Conservation (phyloP, 2,113 vertebrate species). For the Labeo catla region DNA sequence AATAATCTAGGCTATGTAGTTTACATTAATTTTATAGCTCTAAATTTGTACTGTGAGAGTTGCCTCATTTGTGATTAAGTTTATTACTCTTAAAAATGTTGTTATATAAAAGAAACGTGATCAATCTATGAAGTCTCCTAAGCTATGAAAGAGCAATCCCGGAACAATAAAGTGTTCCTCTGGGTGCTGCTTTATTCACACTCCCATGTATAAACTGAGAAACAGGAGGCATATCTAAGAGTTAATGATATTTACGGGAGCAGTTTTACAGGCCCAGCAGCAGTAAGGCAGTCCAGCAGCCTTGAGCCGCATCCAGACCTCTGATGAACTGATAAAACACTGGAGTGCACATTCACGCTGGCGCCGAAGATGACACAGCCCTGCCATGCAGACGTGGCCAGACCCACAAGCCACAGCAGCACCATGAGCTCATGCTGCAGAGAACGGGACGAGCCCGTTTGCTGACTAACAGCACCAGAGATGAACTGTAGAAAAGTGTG, state of each 20-base stretch:
- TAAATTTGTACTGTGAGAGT: not conserved
- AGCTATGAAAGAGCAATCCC: not conserved
- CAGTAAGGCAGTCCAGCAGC: not conserved
- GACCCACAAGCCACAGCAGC: conserved; percentile 17
- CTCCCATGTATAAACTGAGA: not conserved
- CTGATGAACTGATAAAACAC: conserved; percentile 42
- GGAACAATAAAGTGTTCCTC: not conserved
- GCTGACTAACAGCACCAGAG: conserved; percentile 7
- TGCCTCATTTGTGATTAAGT: not conserved
- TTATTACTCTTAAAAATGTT: not conserved
- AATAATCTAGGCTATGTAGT: not conserved
- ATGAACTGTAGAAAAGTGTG: not conserved
- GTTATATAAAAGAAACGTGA: not conserved
- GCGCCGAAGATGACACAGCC: conserved; percentile 24
- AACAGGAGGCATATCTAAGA: not conserved
- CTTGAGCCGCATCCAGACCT: conserved; percentile 26
- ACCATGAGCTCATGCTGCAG: conserved; percentile 14
- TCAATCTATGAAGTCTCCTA: not conserved
- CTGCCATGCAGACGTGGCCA: conserved; percentile 18
- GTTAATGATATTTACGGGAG: conserved; percentile 12
- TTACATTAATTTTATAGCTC: not conserved
- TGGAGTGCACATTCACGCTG: conserved; percentile 6
- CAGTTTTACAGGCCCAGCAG: conserved; percentile 3
- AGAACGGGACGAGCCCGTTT: not conserved
- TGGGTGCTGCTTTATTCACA: not conserved